phyloP scores from a whole-genome alignment of 2,888 invertebrate genomes.

The Orthosia gothica region DNA sequence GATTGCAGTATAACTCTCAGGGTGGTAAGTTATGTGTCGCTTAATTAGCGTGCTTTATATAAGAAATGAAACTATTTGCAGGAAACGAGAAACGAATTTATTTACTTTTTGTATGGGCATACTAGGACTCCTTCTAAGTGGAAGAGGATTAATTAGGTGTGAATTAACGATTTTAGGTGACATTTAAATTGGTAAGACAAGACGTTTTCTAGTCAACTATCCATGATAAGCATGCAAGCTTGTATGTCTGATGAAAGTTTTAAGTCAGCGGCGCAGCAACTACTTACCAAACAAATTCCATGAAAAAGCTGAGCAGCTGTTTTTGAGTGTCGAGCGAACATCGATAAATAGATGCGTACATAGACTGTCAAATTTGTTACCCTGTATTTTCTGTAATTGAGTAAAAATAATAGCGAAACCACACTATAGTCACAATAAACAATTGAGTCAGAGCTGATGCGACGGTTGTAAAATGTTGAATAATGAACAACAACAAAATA shows the following conservation, averaged over 20 bases:
- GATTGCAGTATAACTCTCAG: constrained; percentile 10
- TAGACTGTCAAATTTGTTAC: neutral
- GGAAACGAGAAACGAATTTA: constrained; percentile 10
- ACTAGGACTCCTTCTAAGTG: constrained; percentile 3
- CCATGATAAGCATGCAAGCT: too few species aligned
- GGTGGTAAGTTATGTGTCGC: constrained; percentile 23
- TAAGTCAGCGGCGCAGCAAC: neutral
- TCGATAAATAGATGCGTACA: neutral
- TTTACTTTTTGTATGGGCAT: neutral
- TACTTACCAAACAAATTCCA: neutral
- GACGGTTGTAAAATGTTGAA: too few species aligned
- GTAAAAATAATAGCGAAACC: too few species aligned
- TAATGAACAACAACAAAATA: too few species aligned
- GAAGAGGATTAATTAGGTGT: constrained; percentile 31
- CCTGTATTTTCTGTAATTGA: too few species aligned
- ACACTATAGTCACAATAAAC: too few species aligned
- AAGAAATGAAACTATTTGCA: constrained; percentile 13
- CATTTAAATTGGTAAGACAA: too few species aligned
- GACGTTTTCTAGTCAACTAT: too few species aligned
- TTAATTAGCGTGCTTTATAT: constrained; percentile 30
- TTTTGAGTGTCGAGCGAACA: neutral
- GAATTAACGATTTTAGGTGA: neutral
- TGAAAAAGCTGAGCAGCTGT: neutral
- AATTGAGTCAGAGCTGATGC: too few species aligned
- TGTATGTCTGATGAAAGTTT: too few species aligned